Conservation (phyloP, 2,888 invertebrate species). For the Drosophila sordidula region DNA sequence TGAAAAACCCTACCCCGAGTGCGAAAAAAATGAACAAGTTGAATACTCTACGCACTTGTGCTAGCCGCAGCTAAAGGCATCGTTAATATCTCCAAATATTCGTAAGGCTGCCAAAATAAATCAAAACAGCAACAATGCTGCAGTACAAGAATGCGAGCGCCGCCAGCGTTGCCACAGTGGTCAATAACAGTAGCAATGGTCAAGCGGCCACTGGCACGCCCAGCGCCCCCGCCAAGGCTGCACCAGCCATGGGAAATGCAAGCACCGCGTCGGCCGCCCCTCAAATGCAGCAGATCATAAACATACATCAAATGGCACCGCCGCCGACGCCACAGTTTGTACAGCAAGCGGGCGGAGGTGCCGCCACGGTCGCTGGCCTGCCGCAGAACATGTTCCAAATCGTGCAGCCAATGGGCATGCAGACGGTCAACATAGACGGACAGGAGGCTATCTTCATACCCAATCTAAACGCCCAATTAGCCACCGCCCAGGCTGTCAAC, state of each 20-base stretch:
- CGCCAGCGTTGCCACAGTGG: constrained; percentile 38
- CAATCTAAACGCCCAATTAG: constrained; percentile 87
- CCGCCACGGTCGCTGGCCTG: constrained; percentile 30
- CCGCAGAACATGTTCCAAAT: constrained; percentile 85
- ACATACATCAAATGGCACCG: constrained; percentile 76
- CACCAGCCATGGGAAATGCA: constrained; percentile 30
- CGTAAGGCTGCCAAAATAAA: constrained; percentile 1
- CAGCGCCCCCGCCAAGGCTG: constrained; percentile 62
- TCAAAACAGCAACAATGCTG: constrained; percentile 63
- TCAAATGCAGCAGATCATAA: constrained; percentile 80
- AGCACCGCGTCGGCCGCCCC: constrained; percentile 54
- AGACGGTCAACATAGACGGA: constrained; percentile 96
- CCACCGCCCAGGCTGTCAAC: constrained; percentile 86
- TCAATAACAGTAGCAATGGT: constrained; percentile 43
- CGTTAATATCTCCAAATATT: neutral
- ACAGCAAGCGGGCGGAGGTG: constrained; percentile 47
- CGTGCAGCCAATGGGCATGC: constrained; percentile 90
- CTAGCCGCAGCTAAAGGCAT: constrained; percentile 17
- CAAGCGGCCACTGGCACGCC: constrained; percentile 54
- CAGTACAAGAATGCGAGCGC: constrained; percentile 76
- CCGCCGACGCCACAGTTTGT: constrained; percentile 73
- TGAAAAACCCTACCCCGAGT: constrained; percentile 27
- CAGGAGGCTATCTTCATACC: constrained; percentile 97
- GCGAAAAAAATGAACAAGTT: constrained; percentile 42
- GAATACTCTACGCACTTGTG: constrained; percentile 24